Conservation (phyloP, 2,797 vertebrate genomes). For the Apogon hyalosoma region DNA sequence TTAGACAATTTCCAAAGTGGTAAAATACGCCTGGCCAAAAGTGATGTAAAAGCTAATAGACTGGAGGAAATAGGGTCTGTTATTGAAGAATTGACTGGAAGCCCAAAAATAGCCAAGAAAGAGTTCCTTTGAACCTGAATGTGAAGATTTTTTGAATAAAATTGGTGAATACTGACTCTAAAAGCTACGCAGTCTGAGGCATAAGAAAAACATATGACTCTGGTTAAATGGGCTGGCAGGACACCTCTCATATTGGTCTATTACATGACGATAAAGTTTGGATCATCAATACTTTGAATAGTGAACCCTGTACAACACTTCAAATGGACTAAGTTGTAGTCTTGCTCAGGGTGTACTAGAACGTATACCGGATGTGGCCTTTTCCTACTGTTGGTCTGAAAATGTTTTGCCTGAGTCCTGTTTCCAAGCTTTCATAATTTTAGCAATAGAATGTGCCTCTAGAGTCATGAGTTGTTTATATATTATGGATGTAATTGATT, state of each 20-base stretch:
- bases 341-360: constrained; percentile 13
- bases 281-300: neutral
- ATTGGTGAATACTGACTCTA: neutral
- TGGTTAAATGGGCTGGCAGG: neutral
- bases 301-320: neutral
- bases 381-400: neutral
- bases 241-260: neutral
- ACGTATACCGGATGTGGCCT: neutral
- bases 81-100: neutral
- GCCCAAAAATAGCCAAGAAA: neutral
- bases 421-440: constrained; percentile 21
- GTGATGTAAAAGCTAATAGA: neutral
- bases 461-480: too few relatives aligned
- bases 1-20: neutral
- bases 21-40: neutral
- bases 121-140: neutral
- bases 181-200: neutral
- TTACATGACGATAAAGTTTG: neutral
- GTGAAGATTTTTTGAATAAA: neutral
- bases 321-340: constrained; percentile 20
- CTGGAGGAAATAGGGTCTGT: neutral
- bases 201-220: neutral
- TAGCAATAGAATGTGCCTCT: too few relatives aligned
- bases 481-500: too few relatives aligned
- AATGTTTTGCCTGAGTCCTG: constrained; percentile 1